Conservation (phyloP, 2,113 vertebrate genomes). For the Octodon degus region DNA sequence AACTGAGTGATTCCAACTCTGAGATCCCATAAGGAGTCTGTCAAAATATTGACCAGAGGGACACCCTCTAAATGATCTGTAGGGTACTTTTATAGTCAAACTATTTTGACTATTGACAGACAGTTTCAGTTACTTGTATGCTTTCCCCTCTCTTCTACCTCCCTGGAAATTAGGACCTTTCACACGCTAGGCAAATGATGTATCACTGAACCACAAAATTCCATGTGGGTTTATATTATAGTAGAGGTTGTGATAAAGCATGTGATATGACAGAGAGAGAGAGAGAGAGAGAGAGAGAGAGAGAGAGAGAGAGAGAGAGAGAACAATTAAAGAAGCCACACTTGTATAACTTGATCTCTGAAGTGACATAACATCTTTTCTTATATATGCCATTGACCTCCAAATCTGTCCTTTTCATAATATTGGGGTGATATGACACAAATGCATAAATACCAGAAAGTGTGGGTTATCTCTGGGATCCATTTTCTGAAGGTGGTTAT, state of each 20-base stretch:
- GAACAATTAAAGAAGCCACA: neutral
- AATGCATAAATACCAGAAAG: no score
- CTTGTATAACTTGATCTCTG: neutral
- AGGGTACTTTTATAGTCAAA: neutral
- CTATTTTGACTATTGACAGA: neutral
- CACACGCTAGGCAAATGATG: neutral
- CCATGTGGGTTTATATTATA: neutral
- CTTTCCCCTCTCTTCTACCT: neutral
- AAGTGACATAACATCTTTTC: neutral
- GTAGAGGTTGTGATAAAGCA: neutral
- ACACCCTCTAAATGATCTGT: neutral
- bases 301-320: neutral
- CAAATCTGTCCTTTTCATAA: neutral
- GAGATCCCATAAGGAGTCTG: neutral
- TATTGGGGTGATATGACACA: no score
- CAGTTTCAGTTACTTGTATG: neutral
- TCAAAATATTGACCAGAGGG: neutral
- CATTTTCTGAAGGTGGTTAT: neutral
- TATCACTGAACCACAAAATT: neutral
- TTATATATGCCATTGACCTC: neutral
- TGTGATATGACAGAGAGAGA: neutral
- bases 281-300: neutral
- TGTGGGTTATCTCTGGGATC: neutral
- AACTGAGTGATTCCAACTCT: neutral
- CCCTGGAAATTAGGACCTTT: neutral